Base-by-base conservation (phyloP, 2,113 vertebrate species). In the Forbesichthys papilliferus region DNA sequence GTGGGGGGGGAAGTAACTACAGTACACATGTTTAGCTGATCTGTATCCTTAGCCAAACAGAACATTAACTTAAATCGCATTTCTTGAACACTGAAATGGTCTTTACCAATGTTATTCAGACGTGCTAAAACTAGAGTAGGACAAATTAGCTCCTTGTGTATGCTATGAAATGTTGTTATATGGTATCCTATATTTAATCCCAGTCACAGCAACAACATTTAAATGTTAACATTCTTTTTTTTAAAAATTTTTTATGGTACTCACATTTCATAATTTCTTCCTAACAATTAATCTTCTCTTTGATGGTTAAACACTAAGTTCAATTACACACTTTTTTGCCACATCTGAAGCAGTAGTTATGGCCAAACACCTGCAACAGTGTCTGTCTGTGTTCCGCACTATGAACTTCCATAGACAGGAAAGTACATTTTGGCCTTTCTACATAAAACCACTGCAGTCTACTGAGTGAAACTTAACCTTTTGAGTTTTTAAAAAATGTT, bases 221-320 rank as follows among this genome's bases (percentile, higher is more conserved):
- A 6, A 42, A 42, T 42, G 36, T 42, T 8, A 42, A 42, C 36
- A 8, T 42, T 42, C 1, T 10, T 9, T 54, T 18, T 16, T n/a
- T n/a, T n/a, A n/a, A n/a, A n/a, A n/a, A n/a, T n/a, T n/a, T n/a
- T 14, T 69, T 69, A 47, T 11, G 11, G 10, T 51, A 10, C 10
- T 51, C n/a, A 69, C 61, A 78, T 76, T 74, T 48, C 73, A 47
- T 76, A 72, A 81, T 4, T 68, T 82, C 66, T 73, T 64, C 56
- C 67, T 68, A 63, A 64, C 48, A 61, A 54, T 47, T 36, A 7
- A 14, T 12, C 59, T 20, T 6, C 48, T 16, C 18, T 34, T 58
- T 12, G 16, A 62, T 48, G 52, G 9, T 64, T 60, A 49, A 64
- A 51, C 46, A 67, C 56, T 6, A 48, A 20, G 0, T 42, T 42